Conservation (phyloP, 2,113 vertebrate genomes). For the Callaeas wilsoni region DNA sequence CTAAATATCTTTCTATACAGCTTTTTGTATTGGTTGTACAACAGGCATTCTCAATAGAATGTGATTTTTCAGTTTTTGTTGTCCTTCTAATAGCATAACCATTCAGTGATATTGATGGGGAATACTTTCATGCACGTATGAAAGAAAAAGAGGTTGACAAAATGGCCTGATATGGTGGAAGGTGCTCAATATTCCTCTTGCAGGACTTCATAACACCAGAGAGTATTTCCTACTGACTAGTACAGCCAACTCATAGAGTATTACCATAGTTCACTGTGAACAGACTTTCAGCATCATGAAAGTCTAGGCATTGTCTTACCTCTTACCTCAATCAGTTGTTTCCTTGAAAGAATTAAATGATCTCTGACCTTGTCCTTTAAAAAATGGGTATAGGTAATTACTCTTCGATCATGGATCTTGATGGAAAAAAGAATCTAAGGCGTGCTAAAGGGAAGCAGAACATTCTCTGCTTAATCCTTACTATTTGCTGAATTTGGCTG, state of each 20-base stretch:
- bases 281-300: background rate
- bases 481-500: background rate
- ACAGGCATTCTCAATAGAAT: background rate
- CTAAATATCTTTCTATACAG: background rate
- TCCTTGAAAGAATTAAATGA: background rate
- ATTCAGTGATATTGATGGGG: background rate
- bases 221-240: background rate
- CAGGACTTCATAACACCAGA: background rate
- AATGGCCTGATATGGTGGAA: background rate
- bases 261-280: background rate
- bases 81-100: background rate
- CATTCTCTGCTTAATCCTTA: background rate
- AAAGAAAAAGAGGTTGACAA: background rate
- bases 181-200: background rate
- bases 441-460: background rate
- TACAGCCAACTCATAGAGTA: background rate
- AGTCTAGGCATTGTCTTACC: background rate
- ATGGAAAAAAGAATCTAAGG: background rate
- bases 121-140: background rate
- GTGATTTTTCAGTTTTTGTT: background rate
- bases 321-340: background rate
- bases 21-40: background rate
- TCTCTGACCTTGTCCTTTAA: background rate
- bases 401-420: background rate
- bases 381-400: background rate